Base-by-base conservation (phyloP, 2,888 invertebrate species). In the Amblyteles armatorius region DNA sequence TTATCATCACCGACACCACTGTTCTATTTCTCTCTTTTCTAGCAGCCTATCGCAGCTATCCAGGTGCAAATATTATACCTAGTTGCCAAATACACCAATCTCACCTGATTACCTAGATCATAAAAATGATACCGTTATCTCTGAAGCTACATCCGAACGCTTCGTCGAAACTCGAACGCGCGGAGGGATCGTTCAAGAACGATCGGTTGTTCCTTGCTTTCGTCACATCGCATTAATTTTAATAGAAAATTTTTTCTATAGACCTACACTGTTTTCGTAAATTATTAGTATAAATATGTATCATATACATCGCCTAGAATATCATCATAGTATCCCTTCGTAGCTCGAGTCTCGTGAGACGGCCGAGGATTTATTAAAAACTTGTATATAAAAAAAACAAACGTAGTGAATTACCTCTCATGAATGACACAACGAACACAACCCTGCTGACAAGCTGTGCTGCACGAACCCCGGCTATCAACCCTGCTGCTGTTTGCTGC, bases 391-490 rank as follows among this genome's bases (percentile, higher is more conserved):
- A 80, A 90, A 82, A 68, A 40, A 72, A 77, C 73, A 74, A 65
- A 84, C 72, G 90, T 91, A 91, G 89, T 87, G 90, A 91, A 90
- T 90, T 88, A 90, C 91, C 90, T 88, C 90, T 91, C 91, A 91
- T 91, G 90, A 92, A 91, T 91, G 91, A 93, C 91, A 93, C 92
- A 88, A 91, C 90, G 91, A 91, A 93, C 93, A 93, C 93, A 92
- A 93, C 93, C 94, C 93, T 94, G 94, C 94, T 93, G 93, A 93
- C 94, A 93, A 94, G 94, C 94, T 94, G 94, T 93, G 93, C 94
- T 94, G 94, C 94, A 94, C 94, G 94, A 93, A 91, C 89, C 92
- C 93, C 92, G 91, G 92, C 93, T 93, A 93, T 91, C 92, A 93
- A 93, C 93, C 93, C 92, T 91, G 94, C 94, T 94, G 94, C 93